Evolutionary conservation across 2,797 vertebrate species (phyloP).

Genomic region (Streptopelia turtur): DNA sequence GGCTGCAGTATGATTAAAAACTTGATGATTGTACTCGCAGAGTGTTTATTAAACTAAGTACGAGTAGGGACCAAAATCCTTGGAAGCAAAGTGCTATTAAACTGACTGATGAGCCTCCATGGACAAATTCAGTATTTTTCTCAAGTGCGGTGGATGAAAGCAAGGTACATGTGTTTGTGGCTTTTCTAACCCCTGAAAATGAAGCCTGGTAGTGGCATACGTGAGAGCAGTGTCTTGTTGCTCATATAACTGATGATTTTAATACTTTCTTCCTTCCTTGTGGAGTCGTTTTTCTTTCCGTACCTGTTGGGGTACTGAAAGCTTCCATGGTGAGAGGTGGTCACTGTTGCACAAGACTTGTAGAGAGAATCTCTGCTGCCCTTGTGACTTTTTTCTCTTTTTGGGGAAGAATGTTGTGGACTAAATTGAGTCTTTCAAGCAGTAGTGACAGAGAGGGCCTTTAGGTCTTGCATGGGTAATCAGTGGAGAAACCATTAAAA

Average conservation of each 20-base stretch:
- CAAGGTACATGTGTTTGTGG: not conserved
- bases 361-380: not conserved
- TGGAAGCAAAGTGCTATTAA: not conserved
- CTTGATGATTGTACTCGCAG: not conserved
- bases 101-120: not conserved
- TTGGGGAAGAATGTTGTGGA: not conserved
- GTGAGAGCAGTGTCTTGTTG: not conserved
- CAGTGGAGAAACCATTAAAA: not conserved
- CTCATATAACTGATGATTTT: slow-evolving; percentile 5
- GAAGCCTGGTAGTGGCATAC: not conserved
- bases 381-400: not conserved
- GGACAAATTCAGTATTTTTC: not conserved
- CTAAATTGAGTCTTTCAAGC: not conserved
- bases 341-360: not conserved
- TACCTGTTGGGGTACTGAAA: not conserved
- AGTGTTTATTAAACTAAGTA: not conserved
- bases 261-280: not conserved
- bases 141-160: not conserved
- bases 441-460: not conserved
- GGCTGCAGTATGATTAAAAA: not conserved
- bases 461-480: not conserved
- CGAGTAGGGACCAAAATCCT: not conserved
- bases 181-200: not conserved
- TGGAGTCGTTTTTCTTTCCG: not conserved
- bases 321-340: not conserved